A percentile compares a stretch with the other conserved stretches of the same genome.
Conservation (phyloP, 2,888 invertebrate species). For the Cheilosia vernalis region DNA sequence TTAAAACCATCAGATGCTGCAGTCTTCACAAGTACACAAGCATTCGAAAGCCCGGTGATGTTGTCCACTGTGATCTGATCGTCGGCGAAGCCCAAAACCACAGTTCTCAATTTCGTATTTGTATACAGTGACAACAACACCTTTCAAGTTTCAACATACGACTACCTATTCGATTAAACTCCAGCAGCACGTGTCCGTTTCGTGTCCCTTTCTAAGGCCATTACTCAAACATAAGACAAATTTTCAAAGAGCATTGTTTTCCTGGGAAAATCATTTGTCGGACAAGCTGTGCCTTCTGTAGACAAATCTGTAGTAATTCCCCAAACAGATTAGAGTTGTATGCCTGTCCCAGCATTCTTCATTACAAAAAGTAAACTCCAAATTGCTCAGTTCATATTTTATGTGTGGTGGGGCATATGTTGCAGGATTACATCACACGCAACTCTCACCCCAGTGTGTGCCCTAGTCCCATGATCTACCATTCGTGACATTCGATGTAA, state of each 20-base stretch:
- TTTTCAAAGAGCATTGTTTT: not conserved
- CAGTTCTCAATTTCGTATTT: too few relatives aligned
- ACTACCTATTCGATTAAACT: too few relatives aligned
- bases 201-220: too few relatives aligned
- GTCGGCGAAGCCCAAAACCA: too few relatives aligned
- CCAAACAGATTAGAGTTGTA: not conserved
- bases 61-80: too few relatives aligned
- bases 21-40: too few relatives aligned
- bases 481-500: not conserved
- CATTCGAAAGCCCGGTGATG: too few relatives aligned
- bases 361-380: slow-evolving; percentile 26
- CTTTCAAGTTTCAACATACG: too few relatives aligned
- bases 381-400: slow-evolving; percentile 37
- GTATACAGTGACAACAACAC: too few relatives aligned
- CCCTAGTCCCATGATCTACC: slow-evolving; percentile 10
- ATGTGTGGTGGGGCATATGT: slow-evolving; percentile 16
- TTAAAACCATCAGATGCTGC: too few relatives aligned
- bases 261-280: not conserved
- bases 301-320: not conserved
- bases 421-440: slow-evolving; percentile 20
- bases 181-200: too few relatives aligned
- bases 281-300: not conserved
- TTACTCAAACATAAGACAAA: not conserved
- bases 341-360: not conserved
- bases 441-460: not conserved